These are phyloP conservation scores for Diploscapter pachys DNA, from an alignment of 1,140 invertebrate species.

Conservation along the genomic window DNA sequence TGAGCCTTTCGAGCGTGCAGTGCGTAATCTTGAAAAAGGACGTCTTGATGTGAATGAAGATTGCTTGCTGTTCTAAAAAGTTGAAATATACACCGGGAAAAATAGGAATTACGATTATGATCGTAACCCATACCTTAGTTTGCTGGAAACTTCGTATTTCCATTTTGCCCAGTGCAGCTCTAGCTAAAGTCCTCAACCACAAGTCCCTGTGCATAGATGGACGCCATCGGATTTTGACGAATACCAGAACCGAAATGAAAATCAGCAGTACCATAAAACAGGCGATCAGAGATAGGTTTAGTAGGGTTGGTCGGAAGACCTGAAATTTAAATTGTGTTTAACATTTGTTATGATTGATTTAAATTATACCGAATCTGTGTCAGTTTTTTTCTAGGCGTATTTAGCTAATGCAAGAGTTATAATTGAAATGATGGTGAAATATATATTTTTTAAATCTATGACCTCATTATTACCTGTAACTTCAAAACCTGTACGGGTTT, in stretches of 20 bases:
- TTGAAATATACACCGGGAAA: too few relatives aligned
- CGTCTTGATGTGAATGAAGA: too few relatives aligned
- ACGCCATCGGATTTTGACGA: slow-evolving; percentile 34
- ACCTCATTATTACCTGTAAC: slow-evolving; percentile 21
- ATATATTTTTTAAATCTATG: not conserved
- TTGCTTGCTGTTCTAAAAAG: too few relatives aligned
- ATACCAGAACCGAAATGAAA: slow-evolving; percentile 30
- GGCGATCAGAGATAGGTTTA: slow-evolving; percentile 28
- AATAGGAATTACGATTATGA: too few relatives aligned
- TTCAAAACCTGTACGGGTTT: slow-evolving; percentile 25
- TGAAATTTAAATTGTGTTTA: slow-evolving; percentile 10
- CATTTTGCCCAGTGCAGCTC: slow-evolving; percentile 33
- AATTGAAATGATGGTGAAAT: not conserved
- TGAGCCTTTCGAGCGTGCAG: slow-evolving; percentile 23
- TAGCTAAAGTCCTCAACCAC: slow-evolving; percentile 29
- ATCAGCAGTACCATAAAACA: slow-evolving; percentile 21
- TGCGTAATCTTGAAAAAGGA: not conserved
- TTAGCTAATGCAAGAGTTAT: not conserved
- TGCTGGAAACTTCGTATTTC: slow-evolving; percentile 35
- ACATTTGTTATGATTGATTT: too few relatives aligned
- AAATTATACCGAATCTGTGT: too few relatives aligned
- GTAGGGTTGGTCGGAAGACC: slow-evolving; percentile 37
- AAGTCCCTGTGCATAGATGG: slow-evolving; percentile 32
- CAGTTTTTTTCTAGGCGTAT: too few relatives aligned
- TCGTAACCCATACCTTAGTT: not conserved